Conservation (phyloP, 1,140 invertebrate species). For the Drosophila sechellia region DNA sequence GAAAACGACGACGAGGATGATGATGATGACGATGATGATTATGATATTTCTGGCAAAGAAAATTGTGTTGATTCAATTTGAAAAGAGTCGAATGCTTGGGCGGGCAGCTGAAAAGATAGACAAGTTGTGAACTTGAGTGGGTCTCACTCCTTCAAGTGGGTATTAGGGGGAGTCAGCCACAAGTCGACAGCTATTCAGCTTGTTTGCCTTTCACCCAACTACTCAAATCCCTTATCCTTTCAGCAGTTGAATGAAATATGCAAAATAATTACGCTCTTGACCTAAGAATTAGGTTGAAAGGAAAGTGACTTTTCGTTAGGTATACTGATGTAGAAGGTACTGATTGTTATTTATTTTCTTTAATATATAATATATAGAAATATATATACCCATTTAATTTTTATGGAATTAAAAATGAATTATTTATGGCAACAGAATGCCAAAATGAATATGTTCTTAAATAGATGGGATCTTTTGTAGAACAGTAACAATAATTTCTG, state of each 20-base stretch:
- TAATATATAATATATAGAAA: background rate
- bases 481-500: background rate
- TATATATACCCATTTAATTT: too few species aligned
- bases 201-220: constrained; percentile 46
- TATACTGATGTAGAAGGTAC: background rate
- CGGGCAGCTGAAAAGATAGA: constrained; percentile 42
- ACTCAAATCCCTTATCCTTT: constrained; percentile 17
- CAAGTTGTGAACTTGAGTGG: constrained; percentile 51
- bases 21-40: constrained; percentile 18
- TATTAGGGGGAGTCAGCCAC: constrained; percentile 29
- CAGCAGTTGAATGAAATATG: constrained; percentile 32
- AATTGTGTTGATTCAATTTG: constrained; percentile 78
- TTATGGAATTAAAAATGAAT: too few species aligned
- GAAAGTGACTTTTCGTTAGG: background rate
- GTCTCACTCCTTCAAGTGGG: constrained; percentile 37
- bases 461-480: too few species aligned
- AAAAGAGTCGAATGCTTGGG: constrained; percentile 57
- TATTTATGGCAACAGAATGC: too few species aligned
- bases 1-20: constrained; percentile 9
- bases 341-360: background rate
- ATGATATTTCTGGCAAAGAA: constrained; percentile 60
- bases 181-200: constrained; percentile 60
- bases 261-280: constrained; percentile 58
- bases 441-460: too few species aligned
- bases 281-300: constrained; percentile 35